Conservation (phyloP, 2,797 vertebrate species). For the Darevskia mixta region DNA sequence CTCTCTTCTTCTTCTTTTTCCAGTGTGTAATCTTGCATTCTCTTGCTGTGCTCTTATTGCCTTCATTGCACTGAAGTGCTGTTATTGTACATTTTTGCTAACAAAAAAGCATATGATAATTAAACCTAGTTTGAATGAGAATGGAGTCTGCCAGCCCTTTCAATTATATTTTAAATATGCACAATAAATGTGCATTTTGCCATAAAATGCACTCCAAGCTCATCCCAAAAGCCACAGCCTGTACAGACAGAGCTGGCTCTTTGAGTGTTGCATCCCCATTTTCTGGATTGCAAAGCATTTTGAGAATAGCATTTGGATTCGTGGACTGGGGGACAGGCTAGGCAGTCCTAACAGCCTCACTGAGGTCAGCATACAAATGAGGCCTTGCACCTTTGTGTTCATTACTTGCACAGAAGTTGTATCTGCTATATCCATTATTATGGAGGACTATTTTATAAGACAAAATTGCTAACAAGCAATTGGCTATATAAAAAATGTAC, state of each 20-base stretch:
- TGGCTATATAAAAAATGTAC: background rate
- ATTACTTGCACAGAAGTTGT: background rate
- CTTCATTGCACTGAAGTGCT: conserved; percentile 30
- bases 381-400: background rate
- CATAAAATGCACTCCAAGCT: conserved; percentile 19
- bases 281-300: background rate
- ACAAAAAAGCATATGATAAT: conserved; percentile 36
- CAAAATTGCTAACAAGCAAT: background rate
- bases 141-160: conserved; percentile 47
- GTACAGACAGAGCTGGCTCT: background rate
- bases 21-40: conserved; percentile 14
- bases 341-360: background rate
- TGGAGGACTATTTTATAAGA: background rate
- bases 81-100: conserved; percentile 37
- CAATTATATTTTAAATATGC: conserved; percentile 44
- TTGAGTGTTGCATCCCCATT: background rate
- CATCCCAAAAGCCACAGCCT: conserved; percentile 5
- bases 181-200: conserved; percentile 23
- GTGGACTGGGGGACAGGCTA: background rate
- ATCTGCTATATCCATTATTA: background rate
- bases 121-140: conserved; percentile 54
- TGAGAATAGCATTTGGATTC: background rate
- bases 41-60: conserved; percentile 39
- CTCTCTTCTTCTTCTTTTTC: background rate
- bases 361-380: background rate